These are phyloP conservation scores for Piezodorus guildinii DNA, from an alignment of 1,140 invertebrate species.

Conservation along the genomic window DNA sequence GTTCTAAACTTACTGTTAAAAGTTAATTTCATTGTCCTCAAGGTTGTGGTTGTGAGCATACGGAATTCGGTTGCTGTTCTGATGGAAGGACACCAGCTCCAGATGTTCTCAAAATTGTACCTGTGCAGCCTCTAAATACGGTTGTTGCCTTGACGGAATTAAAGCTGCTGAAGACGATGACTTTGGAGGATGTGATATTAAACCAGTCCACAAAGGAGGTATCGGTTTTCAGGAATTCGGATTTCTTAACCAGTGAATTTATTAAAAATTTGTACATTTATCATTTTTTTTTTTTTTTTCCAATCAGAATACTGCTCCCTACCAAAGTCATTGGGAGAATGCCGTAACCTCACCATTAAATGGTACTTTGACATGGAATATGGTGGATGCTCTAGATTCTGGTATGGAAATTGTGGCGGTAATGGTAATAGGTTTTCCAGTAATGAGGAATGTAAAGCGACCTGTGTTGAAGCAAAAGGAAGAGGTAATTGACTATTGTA, in stretches of 20 bases:
- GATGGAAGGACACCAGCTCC: constrained; percentile 63
- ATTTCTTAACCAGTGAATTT: background rate
- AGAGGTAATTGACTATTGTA: constrained; percentile 44
- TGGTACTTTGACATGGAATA: constrained; percentile 84
- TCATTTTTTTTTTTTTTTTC: constrained; percentile 15
- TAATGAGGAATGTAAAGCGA: constrained; percentile 72
- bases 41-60: constrained; percentile 72
- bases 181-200: constrained; percentile 65
- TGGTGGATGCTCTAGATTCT: constrained; percentile 82
- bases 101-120: constrained; percentile 58
- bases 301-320: constrained; percentile 54
- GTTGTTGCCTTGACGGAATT: constrained; percentile 75
- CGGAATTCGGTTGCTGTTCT: constrained; percentile 74
- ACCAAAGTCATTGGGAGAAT: constrained; percentile 62
- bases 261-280: background rate
- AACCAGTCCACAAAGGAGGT: constrained; percentile 53
- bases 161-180: constrained; percentile 67
- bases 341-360: constrained; percentile 71
- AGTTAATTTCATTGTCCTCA: constrained; percentile 14
- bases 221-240: background rate
- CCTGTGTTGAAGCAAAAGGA: constrained; percentile 75
- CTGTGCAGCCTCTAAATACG: constrained; percentile 64
- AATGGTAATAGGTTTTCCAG: constrained; percentile 78
- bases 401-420: constrained; percentile 89
- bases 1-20: too few species aligned